These are phyloP conservation scores for Probaryconus sp. DNA, from an alignment of 1,140 invertebrate genomes.

Conservation along the genomic window DNA sequence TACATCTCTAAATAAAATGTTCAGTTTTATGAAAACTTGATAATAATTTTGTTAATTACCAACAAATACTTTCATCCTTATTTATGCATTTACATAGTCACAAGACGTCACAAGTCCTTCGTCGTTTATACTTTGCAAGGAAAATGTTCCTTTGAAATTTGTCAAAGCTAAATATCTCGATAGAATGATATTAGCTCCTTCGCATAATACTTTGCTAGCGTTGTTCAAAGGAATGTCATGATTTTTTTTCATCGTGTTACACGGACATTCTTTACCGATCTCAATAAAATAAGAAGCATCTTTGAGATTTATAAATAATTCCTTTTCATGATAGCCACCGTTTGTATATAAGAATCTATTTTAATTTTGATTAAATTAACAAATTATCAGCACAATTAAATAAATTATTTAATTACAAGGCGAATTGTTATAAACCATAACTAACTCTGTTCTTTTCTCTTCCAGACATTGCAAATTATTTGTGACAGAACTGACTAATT, in stretches of 20 bases:
- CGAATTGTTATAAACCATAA: constrained; percentile 1
- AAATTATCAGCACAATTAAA: constrained; percentile 1
- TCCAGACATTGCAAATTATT: constrained; percentile 64
- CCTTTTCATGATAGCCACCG: constrained; percentile 59
- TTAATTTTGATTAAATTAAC: neutral
- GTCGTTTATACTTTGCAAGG: constrained; percentile 79
- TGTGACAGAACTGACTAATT: constrained; percentile 59
- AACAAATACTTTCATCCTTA: constrained; percentile 15
- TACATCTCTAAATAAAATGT: constrained; percentile 62
- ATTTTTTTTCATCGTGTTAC: constrained; percentile 35
- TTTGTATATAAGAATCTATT: constrained; percentile 58
- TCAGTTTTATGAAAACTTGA: neutral
- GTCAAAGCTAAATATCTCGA: constrained; percentile 80
- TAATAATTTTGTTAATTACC: neutral
- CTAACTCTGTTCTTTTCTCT: constrained; percentile 69
- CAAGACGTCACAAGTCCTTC: constrained; percentile 80
- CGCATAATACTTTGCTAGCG: constrained; percentile 77
- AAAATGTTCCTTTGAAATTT: constrained; percentile 78
- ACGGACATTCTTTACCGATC: constrained; percentile 52
- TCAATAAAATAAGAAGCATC: constrained; percentile 55
- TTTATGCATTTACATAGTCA: constrained; percentile 77
- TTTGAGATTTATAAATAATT: constrained; percentile 47
- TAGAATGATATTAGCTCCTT: constrained; percentile 81
- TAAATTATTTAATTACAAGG: constrained; percentile 8
- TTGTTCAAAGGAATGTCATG: constrained; percentile 42